These are phyloP conservation scores for Patella ulyssiponensis DNA, from an alignment of 2,888 invertebrate species.

Conservation along the genomic window DNA sequence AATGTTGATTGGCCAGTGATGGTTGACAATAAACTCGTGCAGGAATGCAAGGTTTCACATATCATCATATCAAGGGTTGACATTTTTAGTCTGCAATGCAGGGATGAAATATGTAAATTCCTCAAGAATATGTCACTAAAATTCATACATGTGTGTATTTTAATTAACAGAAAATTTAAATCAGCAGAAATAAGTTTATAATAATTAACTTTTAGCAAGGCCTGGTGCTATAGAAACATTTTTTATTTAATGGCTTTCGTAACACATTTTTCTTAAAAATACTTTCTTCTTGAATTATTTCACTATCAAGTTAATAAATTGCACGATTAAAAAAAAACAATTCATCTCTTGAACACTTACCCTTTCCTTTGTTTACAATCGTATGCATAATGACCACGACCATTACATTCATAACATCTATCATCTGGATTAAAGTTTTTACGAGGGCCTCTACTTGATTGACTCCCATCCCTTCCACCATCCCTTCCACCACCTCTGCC, in stretches of 20 bases:
- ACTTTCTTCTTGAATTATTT: too few relatives aligned
- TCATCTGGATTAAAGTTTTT: constrained; percentile 89
- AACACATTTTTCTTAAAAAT: too few relatives aligned
- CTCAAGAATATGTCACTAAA: too few relatives aligned
- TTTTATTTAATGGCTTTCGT: too few relatives aligned
- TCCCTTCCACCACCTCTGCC: constrained; percentile 25
- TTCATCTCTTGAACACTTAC: constrained; percentile 33
- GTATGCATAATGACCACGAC: constrained; percentile 92
- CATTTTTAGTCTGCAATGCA: constrained; percentile 24
- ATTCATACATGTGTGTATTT: not conserved
- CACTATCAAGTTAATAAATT: too few relatives aligned
- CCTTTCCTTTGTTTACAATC: constrained; percentile 78
- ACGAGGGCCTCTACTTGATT: constrained; percentile 29
- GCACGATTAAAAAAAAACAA: too few relatives aligned
- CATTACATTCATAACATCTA: constrained; percentile 94
- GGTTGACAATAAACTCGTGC: constrained; percentile 18
- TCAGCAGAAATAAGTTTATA: not conserved
- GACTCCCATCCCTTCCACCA: constrained; percentile 42
- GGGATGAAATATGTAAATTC: not conserved
- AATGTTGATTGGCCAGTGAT: constrained; percentile 16
- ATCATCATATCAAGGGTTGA: constrained; percentile 15
- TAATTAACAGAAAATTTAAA: not conserved
- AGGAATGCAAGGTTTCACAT: constrained; percentile 13
- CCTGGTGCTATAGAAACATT: not conserved
- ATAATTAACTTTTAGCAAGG: not conserved